Evolutionary conservation across 2,113 vertebrate species (phyloP).

Genomic region (Saimiri boliviensis): DNA sequence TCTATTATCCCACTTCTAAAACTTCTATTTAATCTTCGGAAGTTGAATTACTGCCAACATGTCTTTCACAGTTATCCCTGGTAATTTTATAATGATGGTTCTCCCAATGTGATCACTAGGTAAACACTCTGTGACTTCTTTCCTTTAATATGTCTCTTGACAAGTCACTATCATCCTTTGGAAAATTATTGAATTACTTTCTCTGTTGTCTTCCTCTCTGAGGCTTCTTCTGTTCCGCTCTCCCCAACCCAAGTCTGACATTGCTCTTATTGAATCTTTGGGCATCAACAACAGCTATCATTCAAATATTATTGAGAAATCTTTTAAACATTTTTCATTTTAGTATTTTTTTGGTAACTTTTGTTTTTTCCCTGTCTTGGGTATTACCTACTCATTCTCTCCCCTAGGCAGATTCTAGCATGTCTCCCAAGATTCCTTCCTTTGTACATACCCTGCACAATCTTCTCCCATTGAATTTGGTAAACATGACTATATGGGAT

Average conservation of each 20-base stretch:
- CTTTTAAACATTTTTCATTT: not conserved
- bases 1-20: conserved; percentile 40
- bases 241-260: not conserved
- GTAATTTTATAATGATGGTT: conserved; percentile 75
- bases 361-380: not conserved
- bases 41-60: conserved; percentile 62
- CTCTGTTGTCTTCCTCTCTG: not conserved
- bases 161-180: conserved; percentile 32
- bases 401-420: not conserved
- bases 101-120: conserved; percentile 7
- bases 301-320: not conserved
- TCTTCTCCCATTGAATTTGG: not conserved
- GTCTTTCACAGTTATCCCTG: conserved; percentile 47
- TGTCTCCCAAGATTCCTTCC: not conserved
- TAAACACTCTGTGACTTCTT: conserved; percentile 59
- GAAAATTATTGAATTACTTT: conserved; percentile 51
- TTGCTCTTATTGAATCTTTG: conserved; percentile 19
- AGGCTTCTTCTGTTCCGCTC: not conserved
- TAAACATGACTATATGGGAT: not conserved
- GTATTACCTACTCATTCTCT: not conserved
- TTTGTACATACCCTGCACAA: rapidly evolving
- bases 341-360: not conserved
- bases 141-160: conserved; percentile 62
- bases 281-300: not conserved
- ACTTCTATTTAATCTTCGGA: conserved; percentile 60